Percentiles rank a stretch among this genome's conserved stretches.
These are phyloP conservation scores for Trogon surrucura DNA, from an alignment of 2,113 vertebrate species.

Conservation along the genomic window DNA sequence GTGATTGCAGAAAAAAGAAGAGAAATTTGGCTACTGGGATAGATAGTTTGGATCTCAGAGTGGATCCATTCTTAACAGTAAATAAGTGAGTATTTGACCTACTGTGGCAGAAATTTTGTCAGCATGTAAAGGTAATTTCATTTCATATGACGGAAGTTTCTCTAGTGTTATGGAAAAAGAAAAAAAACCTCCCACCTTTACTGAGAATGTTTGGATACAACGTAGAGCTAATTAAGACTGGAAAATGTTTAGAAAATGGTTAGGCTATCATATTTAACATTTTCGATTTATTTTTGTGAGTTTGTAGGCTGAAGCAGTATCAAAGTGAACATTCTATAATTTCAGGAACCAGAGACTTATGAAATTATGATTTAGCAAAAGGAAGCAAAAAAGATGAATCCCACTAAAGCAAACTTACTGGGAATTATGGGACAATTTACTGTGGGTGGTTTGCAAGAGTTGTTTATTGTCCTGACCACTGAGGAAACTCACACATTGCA, in stretches of 20 bases:
- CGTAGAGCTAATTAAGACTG: neutral
- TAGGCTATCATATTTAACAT: neutral
- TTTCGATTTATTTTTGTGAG: neutral
- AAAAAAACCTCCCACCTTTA: neutral
- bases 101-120: constrained; percentile 36
- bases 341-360: neutral
- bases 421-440: neutral
- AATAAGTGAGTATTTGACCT: constrained; percentile 25
- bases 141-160: constrained; percentile 54
- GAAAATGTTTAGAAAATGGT: neutral
- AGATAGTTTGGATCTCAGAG: constrained; percentile 30
- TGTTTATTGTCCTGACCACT: neutral
- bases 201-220: constrained; percentile 11
- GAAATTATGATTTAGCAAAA: neutral
- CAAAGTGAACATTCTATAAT: neutral
- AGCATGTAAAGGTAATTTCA: constrained; percentile 38
- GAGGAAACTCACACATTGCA: neutral
- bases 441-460: neutral
- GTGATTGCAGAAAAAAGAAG: constrained; percentile 19
- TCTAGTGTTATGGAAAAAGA: neutral
- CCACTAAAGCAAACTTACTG: neutral
- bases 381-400: neutral
- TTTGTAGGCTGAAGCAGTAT: neutral
- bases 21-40: constrained; percentile 28
- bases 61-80: constrained; percentile 7